Evolutionary conservation across 2,888 invertebrate species (phyloP).

Genomic region (Orthosia gracilis): DNA sequence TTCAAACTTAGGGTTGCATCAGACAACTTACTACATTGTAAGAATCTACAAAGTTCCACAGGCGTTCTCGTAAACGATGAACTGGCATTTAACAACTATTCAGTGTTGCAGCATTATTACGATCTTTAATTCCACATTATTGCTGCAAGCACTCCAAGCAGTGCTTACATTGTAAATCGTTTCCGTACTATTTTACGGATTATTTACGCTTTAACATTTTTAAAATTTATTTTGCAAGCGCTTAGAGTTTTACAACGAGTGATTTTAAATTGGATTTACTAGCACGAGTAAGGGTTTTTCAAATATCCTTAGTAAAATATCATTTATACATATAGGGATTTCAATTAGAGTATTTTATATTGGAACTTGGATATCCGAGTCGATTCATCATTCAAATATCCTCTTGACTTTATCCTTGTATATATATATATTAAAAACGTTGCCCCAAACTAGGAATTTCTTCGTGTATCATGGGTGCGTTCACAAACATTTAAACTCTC

Average conservation of each 20-base stretch:
- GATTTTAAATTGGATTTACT: constrained; percentile 20
- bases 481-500: no score
- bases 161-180: constrained; percentile 58
- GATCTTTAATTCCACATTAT: constrained; percentile 43
- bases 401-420: not conserved
- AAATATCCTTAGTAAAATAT: not conserved
- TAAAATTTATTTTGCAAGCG: constrained; percentile 34
- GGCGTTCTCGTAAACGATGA: constrained; percentile 37
- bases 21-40: constrained; percentile 33
- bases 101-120: constrained; percentile 27
- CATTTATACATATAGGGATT: not conserved
- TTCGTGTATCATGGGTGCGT: no score
- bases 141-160: constrained; percentile 26
- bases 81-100: constrained; percentile 39
- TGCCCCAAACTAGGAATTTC: no score
- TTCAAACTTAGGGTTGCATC: constrained; percentile 39
- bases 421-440: no score
- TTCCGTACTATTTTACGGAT: constrained; percentile 55
- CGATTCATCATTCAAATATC: not conserved
- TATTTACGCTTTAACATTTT: constrained; percentile 51
- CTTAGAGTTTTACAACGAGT: constrained; percentile 34
- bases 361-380: not conserved
- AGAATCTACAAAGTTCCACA: constrained; percentile 41
- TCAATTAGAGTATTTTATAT: not conserved
- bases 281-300: not conserved